These are phyloP conservation scores for Agonopterix arenella DNA, from an alignment of 2,888 invertebrate genomes.

Conservation along the genomic window DNA sequence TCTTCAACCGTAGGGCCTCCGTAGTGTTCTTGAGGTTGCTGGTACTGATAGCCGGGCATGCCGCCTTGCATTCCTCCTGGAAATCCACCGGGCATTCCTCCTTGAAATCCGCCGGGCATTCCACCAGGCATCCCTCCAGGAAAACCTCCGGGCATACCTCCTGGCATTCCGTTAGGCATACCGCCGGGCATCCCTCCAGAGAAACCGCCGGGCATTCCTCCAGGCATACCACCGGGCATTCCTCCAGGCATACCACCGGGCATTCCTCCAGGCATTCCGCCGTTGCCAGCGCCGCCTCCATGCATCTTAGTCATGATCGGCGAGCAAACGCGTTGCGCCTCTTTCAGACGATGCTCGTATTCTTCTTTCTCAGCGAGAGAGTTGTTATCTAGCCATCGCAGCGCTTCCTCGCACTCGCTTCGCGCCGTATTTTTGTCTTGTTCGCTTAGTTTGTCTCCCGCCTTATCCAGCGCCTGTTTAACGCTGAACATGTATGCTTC, in stretches of 20 bases:
- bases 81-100: no score
- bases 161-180: no score
- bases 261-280: conserved; percentile 3
- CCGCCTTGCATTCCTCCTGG: neutral
- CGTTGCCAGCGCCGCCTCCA: conserved; percentile 62
- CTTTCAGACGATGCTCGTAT: conserved; percentile 72
- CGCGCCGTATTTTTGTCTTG: conserved; percentile 70
- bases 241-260: neutral
- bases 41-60: neutral
- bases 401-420: conserved; percentile 67
- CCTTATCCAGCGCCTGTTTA: conserved; percentile 78
- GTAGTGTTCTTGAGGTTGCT: neutral
- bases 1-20: neutral
- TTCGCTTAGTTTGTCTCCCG: conserved; percentile 68
- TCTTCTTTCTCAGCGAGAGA: conserved; percentile 76
- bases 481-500: conserved; percentile 81
- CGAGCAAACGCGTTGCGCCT: conserved; percentile 67
- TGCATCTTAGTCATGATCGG: conserved; percentile 67
- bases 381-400: conserved; percentile 81
- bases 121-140: neutral
- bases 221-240: conserved; percentile 6
- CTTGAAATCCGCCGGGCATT: neutral
- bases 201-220: neutral
- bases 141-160: no score
- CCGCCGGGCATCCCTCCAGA: no score